Evolutionary conservation across 2,888 invertebrate species (phyloP).

Genomic region (Esperia sulphurella): DNA sequence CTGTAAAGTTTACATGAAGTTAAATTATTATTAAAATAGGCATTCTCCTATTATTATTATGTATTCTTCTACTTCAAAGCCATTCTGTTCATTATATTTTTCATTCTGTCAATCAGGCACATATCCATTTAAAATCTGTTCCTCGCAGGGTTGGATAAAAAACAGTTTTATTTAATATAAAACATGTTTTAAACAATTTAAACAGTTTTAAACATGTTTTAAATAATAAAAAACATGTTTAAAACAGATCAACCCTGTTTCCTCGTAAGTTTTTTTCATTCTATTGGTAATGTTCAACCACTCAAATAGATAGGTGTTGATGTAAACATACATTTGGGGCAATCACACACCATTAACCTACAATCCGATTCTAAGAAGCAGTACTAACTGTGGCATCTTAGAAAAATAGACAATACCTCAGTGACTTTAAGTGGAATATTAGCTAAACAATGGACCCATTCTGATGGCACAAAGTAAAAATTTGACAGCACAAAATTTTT

Average conservation of each 20-base stretch:
- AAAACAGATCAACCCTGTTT: too few species aligned
- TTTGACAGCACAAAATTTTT: too few species aligned
- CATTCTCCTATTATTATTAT: too few species aligned
- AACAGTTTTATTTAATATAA: too few species aligned
- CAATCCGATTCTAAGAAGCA: conserved; percentile 1
- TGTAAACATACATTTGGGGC: conserved; percentile 13
- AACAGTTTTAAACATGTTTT: too few species aligned
- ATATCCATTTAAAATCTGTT: neutral
- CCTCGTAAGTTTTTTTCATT: neutral
- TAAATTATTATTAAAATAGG: too few species aligned
- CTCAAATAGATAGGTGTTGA: conserved; percentile 7
- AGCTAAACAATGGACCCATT: too few species aligned
- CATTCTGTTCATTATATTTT: neutral
- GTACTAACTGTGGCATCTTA: neutral
- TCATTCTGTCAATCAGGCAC: neutral
- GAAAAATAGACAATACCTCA: neutral
- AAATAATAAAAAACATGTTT: too few species aligned
- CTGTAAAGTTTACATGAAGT: too few species aligned
- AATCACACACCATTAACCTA: conserved; percentile 11
- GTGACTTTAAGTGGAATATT: neutral
- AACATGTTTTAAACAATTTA: too few species aligned
- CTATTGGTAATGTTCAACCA: neutral
- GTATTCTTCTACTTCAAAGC: neutral
- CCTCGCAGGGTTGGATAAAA: too few species aligned
- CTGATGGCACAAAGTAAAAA: too few species aligned